Evolutionary conservation across 2,113 vertebrate genomes (phyloP).

Genomic region (Murina feae): DNA sequence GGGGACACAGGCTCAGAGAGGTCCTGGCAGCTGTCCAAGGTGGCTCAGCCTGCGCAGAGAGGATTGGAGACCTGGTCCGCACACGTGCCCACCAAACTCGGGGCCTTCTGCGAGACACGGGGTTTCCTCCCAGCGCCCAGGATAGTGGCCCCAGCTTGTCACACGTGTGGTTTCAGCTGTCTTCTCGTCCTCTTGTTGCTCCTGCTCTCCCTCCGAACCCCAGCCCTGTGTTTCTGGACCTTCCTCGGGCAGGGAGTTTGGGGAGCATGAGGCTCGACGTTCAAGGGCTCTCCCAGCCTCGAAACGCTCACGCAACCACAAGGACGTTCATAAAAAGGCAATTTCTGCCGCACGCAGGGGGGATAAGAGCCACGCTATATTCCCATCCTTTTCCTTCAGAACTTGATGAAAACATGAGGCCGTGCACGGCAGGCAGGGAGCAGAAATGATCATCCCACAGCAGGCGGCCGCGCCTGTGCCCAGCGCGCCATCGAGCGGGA

Average conservation of each 20-base stretch:
- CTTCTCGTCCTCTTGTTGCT: too few relatives aligned
- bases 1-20: conserved; percentile 3
- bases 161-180: rapidly evolving
- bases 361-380: conserved; percentile 5
- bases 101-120: neutral
- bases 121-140: rapidly evolving
- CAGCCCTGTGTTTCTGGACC: neutral
- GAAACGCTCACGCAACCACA: neutral
- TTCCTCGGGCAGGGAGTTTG: neutral
- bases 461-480: neutral
- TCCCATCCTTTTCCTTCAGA: conserved; percentile 45
- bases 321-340: conserved; percentile 61
- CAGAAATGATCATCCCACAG: conserved; percentile 36
- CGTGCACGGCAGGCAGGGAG: conserved; percentile 35
- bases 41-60: neutral
- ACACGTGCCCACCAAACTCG: neutral
- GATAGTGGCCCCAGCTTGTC: rapidly evolving
- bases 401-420: conserved; percentile 58
- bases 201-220: rapidly evolving
- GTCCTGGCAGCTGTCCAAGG: neutral
- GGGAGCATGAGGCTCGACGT: rapidly evolving
- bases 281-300: neutral
- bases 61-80: neutral
- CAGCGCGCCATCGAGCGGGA: rapidly evolving
- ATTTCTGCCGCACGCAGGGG: conserved; percentile 52